Evolutionary conservation across 2,888 invertebrate species (phyloP).

Genomic region (Mesorhabditis spiculigera): DNA sequence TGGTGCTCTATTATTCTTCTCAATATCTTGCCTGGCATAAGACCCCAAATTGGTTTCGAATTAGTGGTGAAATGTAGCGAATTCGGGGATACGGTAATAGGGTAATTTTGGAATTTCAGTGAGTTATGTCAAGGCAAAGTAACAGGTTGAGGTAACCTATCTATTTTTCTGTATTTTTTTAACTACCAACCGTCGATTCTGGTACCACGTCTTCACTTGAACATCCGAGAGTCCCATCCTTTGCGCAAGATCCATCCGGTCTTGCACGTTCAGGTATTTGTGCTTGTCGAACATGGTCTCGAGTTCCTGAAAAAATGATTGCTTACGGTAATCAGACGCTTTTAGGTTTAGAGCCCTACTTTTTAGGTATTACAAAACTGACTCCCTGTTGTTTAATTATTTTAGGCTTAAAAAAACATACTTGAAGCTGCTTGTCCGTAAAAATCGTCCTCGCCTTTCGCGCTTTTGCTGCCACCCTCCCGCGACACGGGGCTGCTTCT

Average conservation of each 20-base stretch:
- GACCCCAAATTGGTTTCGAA: neutral
- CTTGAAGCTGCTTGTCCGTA: slow-evolving; percentile 75
- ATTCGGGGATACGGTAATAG: too few relatives aligned
- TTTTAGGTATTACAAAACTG: too few relatives aligned
- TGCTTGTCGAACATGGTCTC: slow-evolving; percentile 53
- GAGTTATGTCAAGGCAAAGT: too few relatives aligned
- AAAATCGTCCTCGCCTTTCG: slow-evolving; percentile 71
- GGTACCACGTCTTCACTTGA: slow-evolving; percentile 99
- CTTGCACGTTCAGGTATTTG: slow-evolving; percentile 62
- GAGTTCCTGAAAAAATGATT: slow-evolving; percentile 35
- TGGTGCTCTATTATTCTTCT: neutral
- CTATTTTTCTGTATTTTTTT: too few relatives aligned
- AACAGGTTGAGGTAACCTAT: too few relatives aligned
- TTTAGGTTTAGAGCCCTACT: too few relatives aligned
- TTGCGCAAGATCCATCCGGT: slow-evolving; percentile 93
- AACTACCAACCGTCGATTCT: slow-evolving; percentile 79
- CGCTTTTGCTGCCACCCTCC: slow-evolving; percentile 39
- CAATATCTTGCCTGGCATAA: too few relatives aligned
- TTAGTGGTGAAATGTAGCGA: neutral
- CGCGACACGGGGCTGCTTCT: neutral
- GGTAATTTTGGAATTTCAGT: too few relatives aligned
- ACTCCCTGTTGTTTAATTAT: too few relatives aligned
- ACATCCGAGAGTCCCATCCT: slow-evolving; percentile 87
- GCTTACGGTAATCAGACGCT: too few relatives aligned
- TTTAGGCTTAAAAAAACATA: neutral